Base-by-base conservation (phyloP, 2,888 invertebrate genomes). In the Drosophila anomalata region DNA sequence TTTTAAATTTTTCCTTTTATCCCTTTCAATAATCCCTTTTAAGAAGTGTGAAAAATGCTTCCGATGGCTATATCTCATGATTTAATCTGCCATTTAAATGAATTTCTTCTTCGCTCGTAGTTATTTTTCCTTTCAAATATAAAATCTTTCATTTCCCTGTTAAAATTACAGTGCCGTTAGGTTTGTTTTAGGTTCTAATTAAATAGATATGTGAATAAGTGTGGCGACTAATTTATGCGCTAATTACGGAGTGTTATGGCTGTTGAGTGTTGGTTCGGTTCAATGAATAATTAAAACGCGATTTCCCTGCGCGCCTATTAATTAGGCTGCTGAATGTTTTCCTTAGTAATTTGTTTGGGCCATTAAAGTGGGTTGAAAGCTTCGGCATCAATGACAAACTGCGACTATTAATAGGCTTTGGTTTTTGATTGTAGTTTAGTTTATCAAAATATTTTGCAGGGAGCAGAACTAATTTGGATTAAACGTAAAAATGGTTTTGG, bases 221-320 rank as follows among this genome's bases (percentile, higher is more conserved):
- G 54, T 54, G 52, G 14, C 50, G n/a, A 41, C 54, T 79, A 75
- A 79, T 75, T 79, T 75, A 75, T 72, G 75, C 69, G 62, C 75
- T 79, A 83, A 79, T 79, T 79, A 79, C 67, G 67, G 65, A 79
- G 62, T 68, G 68, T 63, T 79, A 55, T 70, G 61, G 53, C 57
- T 56, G 52, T 62, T 47, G 54, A 69, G 58, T 62, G 65, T 63
- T 68, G 57, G 63, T 67, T 47, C 41, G 56, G 65, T 11, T 39
- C 42, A 52, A 80, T 84, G 69, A 76, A 81, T 84, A 80, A 81
- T 71, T 80, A 73, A 78, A 75, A 70, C 53, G 75, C 52, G 55
- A 62, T 75, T 62, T 78, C 73, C 61, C 76, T 52, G 66, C 71
- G 63, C 65, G 68, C 58, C 66, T 68, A 78, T 80, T 78, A 81